Evolutionary conservation across 2,888 invertebrate genomes (phyloP), one percentile per base, ranked within the genome.

Genomic region (Leucania comma): DNA sequence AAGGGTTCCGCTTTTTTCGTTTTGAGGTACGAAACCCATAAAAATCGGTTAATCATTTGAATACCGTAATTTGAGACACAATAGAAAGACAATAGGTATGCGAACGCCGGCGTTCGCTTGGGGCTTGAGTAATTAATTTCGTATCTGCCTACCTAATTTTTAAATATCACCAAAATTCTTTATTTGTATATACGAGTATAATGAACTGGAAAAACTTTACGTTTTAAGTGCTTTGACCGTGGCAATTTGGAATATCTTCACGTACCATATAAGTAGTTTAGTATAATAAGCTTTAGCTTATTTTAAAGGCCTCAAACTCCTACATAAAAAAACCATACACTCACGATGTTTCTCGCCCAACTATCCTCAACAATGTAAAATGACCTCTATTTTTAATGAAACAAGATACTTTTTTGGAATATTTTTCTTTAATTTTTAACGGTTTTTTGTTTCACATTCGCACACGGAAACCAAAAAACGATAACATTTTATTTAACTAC

Each of bases 381-480:
- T 56, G 9, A 81, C 56, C 85, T 81, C 73, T 87, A 87, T 83
- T 68, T 42, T 57, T 1, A 66, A 22, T 32, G n/a, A 26, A 69
- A 69, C 81, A 87, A 81, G 82, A 63, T 67, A 46, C 26, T 57
- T 22, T 78, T 63, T 72, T 24, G 48, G 24, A 42, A 20, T 35
- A 1, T 35, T 63, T 71, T 57, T 62, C 60, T 68, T 5, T 42
- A n/a, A 35, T 53, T 72, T 70, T 75, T 72, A 81, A 79, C 81
- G 53, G 76, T 48, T 72, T 86, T 77, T 83, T 72, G 57, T 75
- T 73, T 80, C 64, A 60, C 70, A 74, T 81, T 83, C 87, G 89
- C 88, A 86, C 85, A 89, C 90, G 90, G 88, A 93, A 90, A 91
- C 87, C 78, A 75, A 73, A 86, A 87, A 91, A 90, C 87, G 89